These are phyloP conservation scores for Carcharodon carcharias DNA, from an alignment of 2,797 vertebrate species.

Conservation along the genomic window DNA sequence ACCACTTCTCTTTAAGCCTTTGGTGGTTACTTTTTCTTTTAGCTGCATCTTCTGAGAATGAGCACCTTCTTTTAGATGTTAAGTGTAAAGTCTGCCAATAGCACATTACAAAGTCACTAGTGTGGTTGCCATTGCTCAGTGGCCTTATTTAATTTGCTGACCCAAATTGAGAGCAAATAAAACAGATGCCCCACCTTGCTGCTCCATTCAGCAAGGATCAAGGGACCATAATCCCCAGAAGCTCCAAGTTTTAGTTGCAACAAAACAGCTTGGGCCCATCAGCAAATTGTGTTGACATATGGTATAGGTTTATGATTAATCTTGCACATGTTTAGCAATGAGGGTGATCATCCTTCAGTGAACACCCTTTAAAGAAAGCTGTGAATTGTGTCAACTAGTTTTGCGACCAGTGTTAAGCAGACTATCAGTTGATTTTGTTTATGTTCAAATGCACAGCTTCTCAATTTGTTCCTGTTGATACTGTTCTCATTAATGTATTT, in stretches of 20 bases:
- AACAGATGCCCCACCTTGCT: constrained; percentile 54
- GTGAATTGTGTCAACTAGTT: not conserved
- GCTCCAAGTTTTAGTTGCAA: constrained; percentile 81
- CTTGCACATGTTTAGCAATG: constrained; percentile 84
- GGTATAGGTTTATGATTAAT: constrained; percentile 99
- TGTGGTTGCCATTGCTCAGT: not conserved
- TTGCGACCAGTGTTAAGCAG: not conserved
- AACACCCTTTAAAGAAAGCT: constrained; percentile 52
- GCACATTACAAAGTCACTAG: not conserved
- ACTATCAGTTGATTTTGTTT: not conserved
- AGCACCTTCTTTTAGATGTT: not conserved
- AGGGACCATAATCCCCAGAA: constrained; percentile 75
- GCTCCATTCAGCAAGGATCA: constrained; percentile 71
- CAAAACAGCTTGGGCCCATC: constrained; percentile 99
- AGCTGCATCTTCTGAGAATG: not conserved
- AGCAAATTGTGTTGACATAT: constrained; percentile 97
- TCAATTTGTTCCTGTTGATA: not conserved
- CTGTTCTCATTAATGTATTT: not conserved
- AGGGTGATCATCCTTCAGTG: constrained; percentile 76
- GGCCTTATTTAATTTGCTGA: constrained; percentile 46
- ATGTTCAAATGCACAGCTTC: not conserved
- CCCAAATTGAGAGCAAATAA: constrained; percentile 56
- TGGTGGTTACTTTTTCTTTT: not conserved
- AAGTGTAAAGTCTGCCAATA: not conserved
- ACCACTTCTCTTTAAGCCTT: not conserved